Evolutionary conservation across 2,797 vertebrate genomes (phyloP).

Genomic region (Morelia viridis): DNA sequence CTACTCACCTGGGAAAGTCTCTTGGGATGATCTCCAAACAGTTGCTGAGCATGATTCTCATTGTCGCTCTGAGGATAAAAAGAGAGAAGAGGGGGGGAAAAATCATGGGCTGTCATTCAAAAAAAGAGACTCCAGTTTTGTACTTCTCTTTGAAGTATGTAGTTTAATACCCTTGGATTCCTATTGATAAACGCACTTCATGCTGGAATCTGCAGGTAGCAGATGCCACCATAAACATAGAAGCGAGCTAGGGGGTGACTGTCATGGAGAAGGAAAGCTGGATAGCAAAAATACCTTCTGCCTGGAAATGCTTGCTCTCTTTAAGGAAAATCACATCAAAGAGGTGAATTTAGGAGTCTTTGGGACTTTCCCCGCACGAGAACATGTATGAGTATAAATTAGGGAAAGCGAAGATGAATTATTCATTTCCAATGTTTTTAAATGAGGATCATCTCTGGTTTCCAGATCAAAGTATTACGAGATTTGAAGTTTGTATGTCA

Average conservation of each 20-base stretch:
- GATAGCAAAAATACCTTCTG: conserved; percentile 16
- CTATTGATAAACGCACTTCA: not conserved
- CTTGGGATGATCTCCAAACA: not conserved
- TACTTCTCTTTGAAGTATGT: not conserved
- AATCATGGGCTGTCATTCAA: not conserved
- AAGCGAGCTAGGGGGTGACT: not conserved
- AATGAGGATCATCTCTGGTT: conserved; percentile 64
- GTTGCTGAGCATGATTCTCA: not conserved
- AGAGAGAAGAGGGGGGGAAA: not conserved
- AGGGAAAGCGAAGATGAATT: conserved; percentile 25
- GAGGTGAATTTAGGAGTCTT: conserved; percentile 49
- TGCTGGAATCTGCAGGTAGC: too few species aligned
- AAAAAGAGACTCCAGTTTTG: not conserved
- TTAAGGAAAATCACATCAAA: conserved; percentile 60
- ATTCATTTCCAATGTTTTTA: conserved; percentile 52
- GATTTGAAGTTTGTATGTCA: conserved; percentile 62
- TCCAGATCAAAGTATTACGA: conserved; percentile 71
- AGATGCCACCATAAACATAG: not conserved
- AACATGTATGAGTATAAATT: not conserved
- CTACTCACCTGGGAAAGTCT: not conserved
- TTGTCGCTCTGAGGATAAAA: not conserved
- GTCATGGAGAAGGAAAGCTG: not conserved
- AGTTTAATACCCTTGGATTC: not conserved
- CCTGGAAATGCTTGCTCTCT: conserved; percentile 41
- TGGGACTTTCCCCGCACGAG: conserved; percentile 25